Conservation (phyloP, 2,888 invertebrate genomes). For the Andricus curvator region DNA sequence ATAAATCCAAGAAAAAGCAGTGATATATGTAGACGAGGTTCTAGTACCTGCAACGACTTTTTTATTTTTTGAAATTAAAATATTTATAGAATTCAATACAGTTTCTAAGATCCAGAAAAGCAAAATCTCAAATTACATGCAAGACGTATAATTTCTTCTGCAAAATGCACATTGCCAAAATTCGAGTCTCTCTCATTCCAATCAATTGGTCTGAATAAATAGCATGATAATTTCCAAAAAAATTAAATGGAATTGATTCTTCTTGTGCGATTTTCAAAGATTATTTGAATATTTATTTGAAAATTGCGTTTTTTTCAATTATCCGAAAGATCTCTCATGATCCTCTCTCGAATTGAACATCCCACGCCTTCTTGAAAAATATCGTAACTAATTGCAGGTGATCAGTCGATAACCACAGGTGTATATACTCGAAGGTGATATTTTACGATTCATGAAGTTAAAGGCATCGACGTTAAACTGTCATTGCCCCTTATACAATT, state of each 20-base stretch:
- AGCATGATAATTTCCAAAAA: neutral
- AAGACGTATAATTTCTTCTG: neutral
- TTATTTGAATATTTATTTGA: neutral
- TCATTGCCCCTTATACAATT: conserved; percentile 22
- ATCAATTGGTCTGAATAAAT: no score
- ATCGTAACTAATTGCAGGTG: conserved; percentile 26
- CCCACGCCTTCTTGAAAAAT: conserved; percentile 24
- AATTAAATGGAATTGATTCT: neutral
- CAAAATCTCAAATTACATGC: neutral
- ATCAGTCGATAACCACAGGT: conserved; percentile 15
- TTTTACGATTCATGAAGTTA: conserved; percentile 22
- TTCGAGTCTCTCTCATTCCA: no score
- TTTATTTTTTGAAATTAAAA: neutral
- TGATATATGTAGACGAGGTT: conserved; percentile 20
- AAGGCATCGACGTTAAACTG: conserved; percentile 20
- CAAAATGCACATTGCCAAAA: no score
- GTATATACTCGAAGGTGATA: conserved; percentile 1
- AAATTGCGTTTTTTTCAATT: neutral
- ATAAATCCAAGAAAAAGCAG: conserved; percentile 10
- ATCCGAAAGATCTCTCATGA: neutral
- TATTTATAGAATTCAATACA: conserved; percentile 6
- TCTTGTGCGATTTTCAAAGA: neutral
- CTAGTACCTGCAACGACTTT: conserved; percentile 1
- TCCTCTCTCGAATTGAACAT: neutral
- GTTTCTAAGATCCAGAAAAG: neutral